Conservation (phyloP, 2,888 invertebrate genomes). For the Mycalesis mineus region DNA sequence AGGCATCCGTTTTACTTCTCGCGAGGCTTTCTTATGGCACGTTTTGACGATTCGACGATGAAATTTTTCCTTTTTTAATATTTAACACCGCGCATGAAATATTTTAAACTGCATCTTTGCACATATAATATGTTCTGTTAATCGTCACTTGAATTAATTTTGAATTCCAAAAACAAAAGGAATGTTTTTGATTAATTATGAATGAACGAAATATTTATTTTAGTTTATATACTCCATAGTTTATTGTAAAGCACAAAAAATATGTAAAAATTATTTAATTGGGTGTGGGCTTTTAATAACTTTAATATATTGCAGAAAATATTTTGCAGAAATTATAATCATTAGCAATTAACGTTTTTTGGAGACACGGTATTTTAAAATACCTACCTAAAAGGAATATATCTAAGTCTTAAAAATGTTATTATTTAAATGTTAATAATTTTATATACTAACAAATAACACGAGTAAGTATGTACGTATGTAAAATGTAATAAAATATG, state of each 20-base stretch:
- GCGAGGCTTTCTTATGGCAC: conserved; percentile 37
- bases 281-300: no score
- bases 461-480: no score
- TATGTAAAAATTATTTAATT: no score
- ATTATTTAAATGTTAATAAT: no score
- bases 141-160: conserved; percentile 8
- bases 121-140: conserved; percentile 10
- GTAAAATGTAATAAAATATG: no score
- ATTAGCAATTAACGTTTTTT: not conserved
- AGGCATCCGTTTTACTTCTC: conserved; percentile 23
- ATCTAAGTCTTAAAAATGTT: no score
- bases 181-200: not conserved
- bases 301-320: not conserved
- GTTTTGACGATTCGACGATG: conserved; percentile 46
- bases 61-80: conserved; percentile 31
- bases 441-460: no score
- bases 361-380: not conserved
- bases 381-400: not conserved
- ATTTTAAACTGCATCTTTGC: conserved; percentile 17
- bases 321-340: not conserved
- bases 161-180: not conserved
- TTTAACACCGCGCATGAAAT: conserved; percentile 19
- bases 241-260: no score
- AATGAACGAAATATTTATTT: no score
- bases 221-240: no score